Base-by-base conservation (phyloP, 2,113 vertebrate species). In the Mesitornis unicolor region DNA sequence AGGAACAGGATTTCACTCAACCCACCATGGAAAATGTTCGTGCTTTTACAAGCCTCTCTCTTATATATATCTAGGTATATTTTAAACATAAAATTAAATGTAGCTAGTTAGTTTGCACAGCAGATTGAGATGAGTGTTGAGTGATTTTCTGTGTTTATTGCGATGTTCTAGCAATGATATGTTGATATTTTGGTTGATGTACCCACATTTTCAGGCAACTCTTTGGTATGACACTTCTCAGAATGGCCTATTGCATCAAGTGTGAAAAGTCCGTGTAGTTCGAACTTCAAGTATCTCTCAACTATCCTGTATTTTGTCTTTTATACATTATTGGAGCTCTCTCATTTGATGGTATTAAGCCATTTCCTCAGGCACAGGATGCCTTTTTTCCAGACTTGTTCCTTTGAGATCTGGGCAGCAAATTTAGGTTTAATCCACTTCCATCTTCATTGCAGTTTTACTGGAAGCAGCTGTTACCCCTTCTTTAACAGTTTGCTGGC, bases 341-440 rank as follows among this genome's bases (percentile, higher is more conserved):
- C 50, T 93, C 47, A 63, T 47, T 95, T 76, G 31, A 79, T 94
- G 78, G 29, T 88, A 71, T 74, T 87, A 93, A 94, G 63, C 69
- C 10, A 31, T 80, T 96, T 97, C 97, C 84, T 93, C 51, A 83
- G 94, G 96, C 93, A 82, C 17, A 89, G 65, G 73, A 70, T 86
- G 28, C 42, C 73, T 96, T 93, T 96, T 93, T 90, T 65, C 40
- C 45, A 85, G 29, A 82, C 90, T 91, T 84, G 33, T 73, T 80
- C 93, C 87, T 97, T 63, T 91, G 91, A 78, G 95, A 87, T 92
- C 74, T 68, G 51, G 42, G 89, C 31, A 87, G 56, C 33, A 82
- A 63, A 92, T 89, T 24, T 96, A 87, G 89, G 84, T 86, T 94
- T 95, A 96, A 97, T 88, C 69, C 83, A 84, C 43, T 90, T 93